Evolutionary conservation across 2,797 vertebrate genomes (phyloP), one percentile per base, ranked within the genome.

Genomic region (Diglossa cyanea): DNA sequence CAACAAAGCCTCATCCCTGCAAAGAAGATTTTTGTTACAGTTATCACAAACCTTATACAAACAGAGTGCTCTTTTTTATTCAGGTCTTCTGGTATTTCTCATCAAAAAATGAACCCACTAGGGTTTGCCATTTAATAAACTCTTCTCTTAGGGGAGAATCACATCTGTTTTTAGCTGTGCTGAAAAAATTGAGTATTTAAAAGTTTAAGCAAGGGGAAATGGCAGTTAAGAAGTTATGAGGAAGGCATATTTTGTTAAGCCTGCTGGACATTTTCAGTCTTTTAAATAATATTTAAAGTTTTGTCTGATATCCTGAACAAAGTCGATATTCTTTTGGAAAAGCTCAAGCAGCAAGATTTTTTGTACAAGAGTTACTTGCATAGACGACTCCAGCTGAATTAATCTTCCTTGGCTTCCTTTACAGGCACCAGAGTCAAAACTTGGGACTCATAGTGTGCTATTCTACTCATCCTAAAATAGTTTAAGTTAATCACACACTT

Each of bases 401-500:
- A 1, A 2, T 63, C 61, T 42, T 50, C 45, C 26, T 83, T 61
- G 62, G 24, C 45, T 65, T 83, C 19, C 28, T 73, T 88, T 71
- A 57, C 7, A 65, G 30, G 26, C 30, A 72, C 6, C 12, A 19
- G 37, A 54, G 28, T 39, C 37, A 60, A 71, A 92, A 42, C 7
- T 4, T 0, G 5, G 10, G 21, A 79, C 14, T 78, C 2, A 3
- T 1, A n/a, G 9, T 13, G 3, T 35, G 17, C 13, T 76, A 17
- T 33, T 66, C 47, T 28, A 71, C 19, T 77, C 16, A 76, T 70
- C 20, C 37, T 70, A 76, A 86, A 86, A 63, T 42, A 44, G 51
- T 70, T 68, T 55, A 62, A 60, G 58, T 37, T 5, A 75, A 67
- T 76, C 25, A 47, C 7, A 31, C 15, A 7, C 17, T 74, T 74